Base-by-base conservation (phyloP, 2,113 vertebrate genomes). In the Tachuris rubrigastra region DNA sequence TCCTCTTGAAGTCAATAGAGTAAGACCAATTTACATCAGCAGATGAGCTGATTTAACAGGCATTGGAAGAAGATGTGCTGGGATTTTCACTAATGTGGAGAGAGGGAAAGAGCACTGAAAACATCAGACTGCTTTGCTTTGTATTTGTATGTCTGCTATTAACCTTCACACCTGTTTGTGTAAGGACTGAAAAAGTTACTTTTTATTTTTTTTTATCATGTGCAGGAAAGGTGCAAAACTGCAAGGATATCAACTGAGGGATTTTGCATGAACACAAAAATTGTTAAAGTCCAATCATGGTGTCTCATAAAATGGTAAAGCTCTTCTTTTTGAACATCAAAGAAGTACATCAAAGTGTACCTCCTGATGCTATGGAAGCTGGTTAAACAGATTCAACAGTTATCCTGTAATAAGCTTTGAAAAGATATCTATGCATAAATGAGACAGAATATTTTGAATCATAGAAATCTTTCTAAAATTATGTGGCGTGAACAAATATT, bases 311-410 rank as follows among this genome's bases (percentile, higher is more conserved):
- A 93, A 94, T 49, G 66, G 67, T 55, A 88, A 91, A 95, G 55
- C 50, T 84, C 72, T 63, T 93, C 50, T 63, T 91, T 76, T 71
- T 86, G 42, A 90, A 94, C 91, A 95, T 94, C 93, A 91, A 90
- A 95, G 90, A 58, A 85, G 49, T 31, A 88, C 75, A 94, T 97
- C 90, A 96, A 94, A 95, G 56, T 60, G 28, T 74, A 60, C 75
- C 59, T 94, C 76, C 72, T 55, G 74, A 74, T 78, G 73, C 52
- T 76, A 14, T 68, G 69, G 85, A 86, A 90, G 56, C 72, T 90
- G 76, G 72, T 93, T 94, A 91, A 96, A 96, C 23, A 86, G 75
- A 93, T 92, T 95, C 90, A 93, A 96, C 39, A 93, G 85, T 84
- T 95, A 94, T 68, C 68, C 56, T 52, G 35, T 84, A 96, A 96